Base-by-base conservation (phyloP, 2,888 invertebrate species). In the Rambutsinella grinnellia region DNA sequence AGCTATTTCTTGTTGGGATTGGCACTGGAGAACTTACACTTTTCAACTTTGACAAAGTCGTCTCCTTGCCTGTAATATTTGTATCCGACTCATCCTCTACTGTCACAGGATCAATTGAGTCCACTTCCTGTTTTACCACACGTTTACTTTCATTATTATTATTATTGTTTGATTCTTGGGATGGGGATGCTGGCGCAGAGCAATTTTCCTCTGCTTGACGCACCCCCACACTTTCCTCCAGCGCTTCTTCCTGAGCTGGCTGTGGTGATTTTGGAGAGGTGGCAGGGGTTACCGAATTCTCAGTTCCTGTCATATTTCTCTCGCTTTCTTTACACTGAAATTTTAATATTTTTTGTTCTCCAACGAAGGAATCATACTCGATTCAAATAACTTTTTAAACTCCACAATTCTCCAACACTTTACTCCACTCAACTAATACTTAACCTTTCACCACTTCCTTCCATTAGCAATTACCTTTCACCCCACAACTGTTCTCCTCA, bases 61-160 rank as follows among this genome's bases (percentile, higher is more conserved):
- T 17, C 13, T 56, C 24, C 26, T 6, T 56, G 5, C 26, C 23
- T 24, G 47, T 3, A 3, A 21, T 47, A 47, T 47, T 17, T 6
- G 17, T 26, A 47, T 61, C 19, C 15, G 5, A 13, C 36, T 36
- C 36, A 2, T 46, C 47, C 2, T 26, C 26, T 3, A 8, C 8
- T 10, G n/a, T 44, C 19, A 63, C 63, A 3, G 53, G 51, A 15
- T 63, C 63, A 28, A 63, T 61, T 24, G n/a, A 5, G 8, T 63
- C 36, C 13, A 23, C 36, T 21, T 63, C 63, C 27, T 63, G 28
- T 19, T 26, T 17, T 26, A 19, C 57, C 15, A 15, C 53, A 24
- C 28, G 28, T 36, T 51, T 47, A n/a, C 53, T 63, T 21, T 51
- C 53, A 21, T 63, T 53, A 24, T 63, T 63, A 24, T 63, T 63